phyloP scores from a whole-genome alignment of 2,113 vertebrate genomes.

The Pithys albifrons region DNA sequence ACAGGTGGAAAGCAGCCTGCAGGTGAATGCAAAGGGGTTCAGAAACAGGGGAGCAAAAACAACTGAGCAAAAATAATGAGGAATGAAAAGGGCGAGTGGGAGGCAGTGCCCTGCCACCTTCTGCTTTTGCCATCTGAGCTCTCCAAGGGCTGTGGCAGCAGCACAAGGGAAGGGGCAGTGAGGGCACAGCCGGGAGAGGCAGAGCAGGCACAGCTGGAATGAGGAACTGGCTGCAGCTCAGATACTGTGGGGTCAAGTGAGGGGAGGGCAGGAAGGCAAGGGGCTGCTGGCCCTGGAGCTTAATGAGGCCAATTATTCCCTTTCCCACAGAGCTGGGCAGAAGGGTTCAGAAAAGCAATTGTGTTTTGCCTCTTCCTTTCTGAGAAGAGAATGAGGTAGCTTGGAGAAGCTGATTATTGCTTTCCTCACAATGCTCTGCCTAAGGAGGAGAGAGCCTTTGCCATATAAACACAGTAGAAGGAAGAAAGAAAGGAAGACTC shows the following conservation, averaged over 20 bases:
- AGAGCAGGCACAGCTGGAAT: neutral
- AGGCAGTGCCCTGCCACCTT: neutral
- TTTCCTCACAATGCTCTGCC: neutral
- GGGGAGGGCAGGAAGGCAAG: neutral
- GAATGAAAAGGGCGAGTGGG: neutral
- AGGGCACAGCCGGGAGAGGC: neutral
- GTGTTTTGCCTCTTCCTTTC: neutral
- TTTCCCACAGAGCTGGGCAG: neutral
- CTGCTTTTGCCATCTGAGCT: neutral
- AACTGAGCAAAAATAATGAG: neutral
- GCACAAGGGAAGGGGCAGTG: neutral
- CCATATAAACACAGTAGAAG: neutral
- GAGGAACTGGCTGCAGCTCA: neutral
- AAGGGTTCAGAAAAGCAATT: neutral
- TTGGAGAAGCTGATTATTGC: neutral
- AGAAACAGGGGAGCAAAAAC: neutral
- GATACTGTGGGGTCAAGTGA: neutral
- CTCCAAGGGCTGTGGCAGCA: neutral
- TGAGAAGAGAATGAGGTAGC: neutral
- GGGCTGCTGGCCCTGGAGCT: neutral
- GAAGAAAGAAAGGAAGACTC: neutral
- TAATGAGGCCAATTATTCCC: conserved; percentile 27
- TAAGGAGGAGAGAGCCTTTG: neutral
- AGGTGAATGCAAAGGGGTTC: neutral
- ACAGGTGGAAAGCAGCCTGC: neutral